A percentile compares a stretch with the other conserved stretches of the same genome.
phyloP scores from a whole-genome alignment of 2,113 vertebrate genomes.

The Pholis gunnellus region DNA sequence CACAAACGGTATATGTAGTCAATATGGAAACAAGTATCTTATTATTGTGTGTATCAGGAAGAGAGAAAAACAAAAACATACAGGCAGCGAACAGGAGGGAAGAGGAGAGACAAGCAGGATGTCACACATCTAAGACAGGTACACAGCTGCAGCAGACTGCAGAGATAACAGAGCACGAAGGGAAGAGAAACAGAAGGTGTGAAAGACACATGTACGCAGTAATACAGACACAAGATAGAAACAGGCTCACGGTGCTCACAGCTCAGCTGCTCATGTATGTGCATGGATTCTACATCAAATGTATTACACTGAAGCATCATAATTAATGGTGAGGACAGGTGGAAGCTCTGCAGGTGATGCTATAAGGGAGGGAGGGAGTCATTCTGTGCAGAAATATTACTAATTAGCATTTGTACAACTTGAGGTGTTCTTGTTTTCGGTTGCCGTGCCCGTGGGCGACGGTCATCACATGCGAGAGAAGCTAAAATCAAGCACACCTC shows the following conservation, averaged over 20 bases:
- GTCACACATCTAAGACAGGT: constrained; percentile 85
- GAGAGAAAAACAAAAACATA: constrained; percentile 66
- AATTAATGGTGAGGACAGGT: constrained; percentile 30
- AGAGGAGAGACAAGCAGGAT: constrained; percentile 82
- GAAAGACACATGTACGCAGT: constrained; percentile 71
- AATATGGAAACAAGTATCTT: constrained; percentile 31
- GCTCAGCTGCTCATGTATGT: constrained; percentile 58
- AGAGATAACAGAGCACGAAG: constrained; percentile 71
- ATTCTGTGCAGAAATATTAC: constrained; percentile 1
- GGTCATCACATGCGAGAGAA: constrained; percentile 51
- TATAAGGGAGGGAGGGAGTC: constrained; percentile 8
- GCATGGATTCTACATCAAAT: neutral
- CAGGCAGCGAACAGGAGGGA: constrained; percentile 82
- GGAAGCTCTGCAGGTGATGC: constrained; percentile 42
- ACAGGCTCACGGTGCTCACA: constrained; percentile 57
- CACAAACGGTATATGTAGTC: constrained; percentile 16
- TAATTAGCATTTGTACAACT: constrained; percentile 9
- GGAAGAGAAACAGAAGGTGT: constrained; percentile 71
- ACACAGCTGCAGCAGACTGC: constrained; percentile 82
- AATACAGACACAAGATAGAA: constrained; percentile 53
- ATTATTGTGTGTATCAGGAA: constrained; percentile 37
- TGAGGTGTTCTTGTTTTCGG: constrained; percentile 46
- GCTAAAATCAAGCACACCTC: constrained; percentile 42
- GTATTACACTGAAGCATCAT: constrained; percentile 29
- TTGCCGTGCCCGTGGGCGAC: constrained; percentile 31